A percentile compares a stretch with the other conserved stretches of the same genome.
phyloP scores from a whole-genome alignment of 2,113 vertebrate genomes.

The Istiophorus platypterus region DNA sequence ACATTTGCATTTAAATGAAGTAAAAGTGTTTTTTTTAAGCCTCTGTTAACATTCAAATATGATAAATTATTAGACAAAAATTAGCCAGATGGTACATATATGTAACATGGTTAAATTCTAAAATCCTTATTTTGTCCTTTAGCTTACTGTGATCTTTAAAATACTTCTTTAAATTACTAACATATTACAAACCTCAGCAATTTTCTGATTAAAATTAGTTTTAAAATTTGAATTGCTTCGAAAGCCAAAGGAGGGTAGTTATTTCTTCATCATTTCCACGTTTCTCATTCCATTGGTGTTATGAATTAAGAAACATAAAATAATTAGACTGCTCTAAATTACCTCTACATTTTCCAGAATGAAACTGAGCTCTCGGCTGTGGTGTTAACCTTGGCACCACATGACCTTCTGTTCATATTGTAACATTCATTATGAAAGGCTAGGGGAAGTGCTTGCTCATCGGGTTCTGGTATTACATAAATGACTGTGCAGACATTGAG shows the following conservation, averaged over 20 bases:
- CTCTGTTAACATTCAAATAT: background rate
- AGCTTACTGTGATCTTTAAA: background rate
- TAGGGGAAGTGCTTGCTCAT: constrained; percentile 59
- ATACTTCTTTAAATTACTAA: background rate
- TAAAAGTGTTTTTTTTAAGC: background rate
- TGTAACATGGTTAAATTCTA: background rate
- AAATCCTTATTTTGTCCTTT: background rate
- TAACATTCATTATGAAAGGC: constrained; percentile 40
- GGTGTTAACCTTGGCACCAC: constrained; percentile 44
- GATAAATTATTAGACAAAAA: background rate
- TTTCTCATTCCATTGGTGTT: background rate
- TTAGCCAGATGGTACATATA: background rate
- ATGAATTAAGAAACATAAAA: constrained; percentile 10
- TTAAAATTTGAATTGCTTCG: background rate
- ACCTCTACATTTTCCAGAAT: constrained; percentile 2
- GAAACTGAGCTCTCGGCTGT: constrained; percentile 35
- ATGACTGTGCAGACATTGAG: constrained; percentile 75
- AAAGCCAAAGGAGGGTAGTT: background rate
- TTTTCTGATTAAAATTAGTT: background rate
- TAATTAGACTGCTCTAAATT: constrained; percentile 39
- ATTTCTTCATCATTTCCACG: background rate
- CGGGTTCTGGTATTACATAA: constrained; percentile 74
- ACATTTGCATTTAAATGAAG: background rate
- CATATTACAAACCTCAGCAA: background rate
- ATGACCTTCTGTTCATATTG: constrained; percentile 49